phyloP scores from a whole-genome alignment of 2,888 invertebrate species.

The Druceiella hillmani region DNA sequence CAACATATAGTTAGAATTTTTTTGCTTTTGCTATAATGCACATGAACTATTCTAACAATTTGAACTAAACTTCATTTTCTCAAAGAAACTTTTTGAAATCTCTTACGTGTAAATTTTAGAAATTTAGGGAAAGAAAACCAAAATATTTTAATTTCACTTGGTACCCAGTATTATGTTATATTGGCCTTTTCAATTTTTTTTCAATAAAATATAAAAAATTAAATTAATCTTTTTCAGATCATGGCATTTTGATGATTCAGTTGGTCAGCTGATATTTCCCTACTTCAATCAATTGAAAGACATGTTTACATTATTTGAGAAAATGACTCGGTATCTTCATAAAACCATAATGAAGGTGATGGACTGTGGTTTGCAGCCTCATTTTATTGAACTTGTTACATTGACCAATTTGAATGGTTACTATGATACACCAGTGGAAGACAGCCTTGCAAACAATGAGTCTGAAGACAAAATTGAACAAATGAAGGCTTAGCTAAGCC shows the following conservation, averaged over 20 bases:
- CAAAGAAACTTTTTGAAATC: too few relatives aligned
- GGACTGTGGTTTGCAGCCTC: constrained; percentile 62
- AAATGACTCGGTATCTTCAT: constrained; percentile 55
- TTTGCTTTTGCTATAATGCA: too few relatives aligned
- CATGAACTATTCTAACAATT: too few relatives aligned
- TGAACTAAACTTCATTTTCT: too few relatives aligned
- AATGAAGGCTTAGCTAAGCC: too few relatives aligned
- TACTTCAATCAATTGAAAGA: constrained; percentile 53
- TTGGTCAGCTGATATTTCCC: constrained; percentile 50
- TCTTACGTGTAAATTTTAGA: too few relatives aligned
- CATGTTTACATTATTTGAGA: constrained; percentile 56
- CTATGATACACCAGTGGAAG: too few relatives aligned
- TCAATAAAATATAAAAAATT: too few relatives aligned
- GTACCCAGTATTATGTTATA: neutral
- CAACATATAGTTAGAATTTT: too few relatives aligned
- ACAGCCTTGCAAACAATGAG: too few relatives aligned
- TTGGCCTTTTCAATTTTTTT: too few relatives aligned
- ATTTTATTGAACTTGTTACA: constrained; percentile 58
- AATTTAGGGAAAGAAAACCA: neutral
- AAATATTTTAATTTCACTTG: neutral
- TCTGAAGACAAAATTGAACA: too few relatives aligned
- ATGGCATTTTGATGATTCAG: constrained; percentile 49
- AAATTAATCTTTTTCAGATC: constrained; percentile 36
- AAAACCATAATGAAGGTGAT: constrained; percentile 58
- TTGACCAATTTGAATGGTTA: constrained; percentile 62